Conservation (phyloP, 2,113 vertebrate genomes). For the Ailuropoda melanoleuca region DNA sequence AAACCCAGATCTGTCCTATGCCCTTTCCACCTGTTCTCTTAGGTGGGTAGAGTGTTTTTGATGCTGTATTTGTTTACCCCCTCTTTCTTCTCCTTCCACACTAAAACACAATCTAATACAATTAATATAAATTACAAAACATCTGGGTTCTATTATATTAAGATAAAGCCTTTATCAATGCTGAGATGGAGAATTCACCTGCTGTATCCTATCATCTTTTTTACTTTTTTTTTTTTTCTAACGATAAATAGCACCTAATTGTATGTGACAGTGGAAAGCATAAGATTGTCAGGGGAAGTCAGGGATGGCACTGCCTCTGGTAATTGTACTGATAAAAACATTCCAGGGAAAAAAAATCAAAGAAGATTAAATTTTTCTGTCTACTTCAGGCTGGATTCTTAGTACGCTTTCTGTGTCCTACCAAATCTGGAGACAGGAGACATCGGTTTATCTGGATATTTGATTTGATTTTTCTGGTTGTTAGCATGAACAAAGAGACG, state of each 20-base stretch:
- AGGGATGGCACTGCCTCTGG: neutral
- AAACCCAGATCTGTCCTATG: neutral
- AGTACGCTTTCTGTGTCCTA: neutral
- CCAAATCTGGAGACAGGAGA: neutral
- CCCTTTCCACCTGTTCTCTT: neutral
- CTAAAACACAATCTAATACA: neutral
- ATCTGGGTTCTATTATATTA: neutral
- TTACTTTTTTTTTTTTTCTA: neutral
- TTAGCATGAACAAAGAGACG: neutral
- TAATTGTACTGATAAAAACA: neutral
- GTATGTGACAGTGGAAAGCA: neutral
- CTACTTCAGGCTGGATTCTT: neutral
- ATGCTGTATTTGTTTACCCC: neutral
- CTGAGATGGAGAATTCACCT: neutral
- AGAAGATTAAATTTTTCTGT: neutral
- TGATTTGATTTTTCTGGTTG: conserved; percentile 1
- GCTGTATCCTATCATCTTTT: neutral
- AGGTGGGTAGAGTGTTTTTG: neutral
- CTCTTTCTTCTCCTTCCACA: neutral
- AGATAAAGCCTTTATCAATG: neutral
- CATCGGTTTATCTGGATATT: neutral
- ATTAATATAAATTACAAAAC: neutral
- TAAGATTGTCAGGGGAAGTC: neutral
- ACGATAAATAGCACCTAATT: neutral
- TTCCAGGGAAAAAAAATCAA: neutral